Conservation (phyloP, 2,888 invertebrate species). For the Cheilosia vernalis region DNA sequence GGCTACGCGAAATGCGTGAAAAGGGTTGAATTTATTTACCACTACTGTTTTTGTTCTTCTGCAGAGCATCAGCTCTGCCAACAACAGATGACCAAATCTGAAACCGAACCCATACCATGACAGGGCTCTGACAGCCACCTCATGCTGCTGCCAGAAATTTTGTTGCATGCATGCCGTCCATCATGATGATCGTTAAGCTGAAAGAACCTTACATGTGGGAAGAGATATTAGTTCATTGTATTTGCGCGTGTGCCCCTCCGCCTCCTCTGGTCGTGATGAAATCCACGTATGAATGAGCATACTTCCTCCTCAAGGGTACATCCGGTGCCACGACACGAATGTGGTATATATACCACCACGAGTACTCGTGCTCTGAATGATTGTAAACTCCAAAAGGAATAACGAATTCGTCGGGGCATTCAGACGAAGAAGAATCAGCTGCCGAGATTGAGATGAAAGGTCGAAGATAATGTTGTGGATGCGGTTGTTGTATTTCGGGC, state of each 20-base stretch:
- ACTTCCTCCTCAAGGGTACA: constrained; percentile 73
- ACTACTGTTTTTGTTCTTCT: constrained; percentile 11
- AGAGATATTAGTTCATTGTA: constrained; percentile 48
- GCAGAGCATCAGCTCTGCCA: background rate
- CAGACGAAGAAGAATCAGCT: background rate
- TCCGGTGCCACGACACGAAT: constrained; percentile 51
- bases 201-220: constrained; percentile 23
- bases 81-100: constrained; percentile 52
- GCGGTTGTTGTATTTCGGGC: background rate
- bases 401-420: background rate
- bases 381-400: constrained; percentile 4
- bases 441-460: background rate
- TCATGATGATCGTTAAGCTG: constrained; percentile 30
- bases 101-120: constrained; percentile 20
- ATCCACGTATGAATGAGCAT: constrained; percentile 72
- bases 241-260: background rate
- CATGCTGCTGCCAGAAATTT: constrained; percentile 27
- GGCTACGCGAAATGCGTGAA: constrained; percentile 65
- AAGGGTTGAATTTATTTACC: constrained; percentile 51
- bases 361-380: background rate
- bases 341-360: background rate
- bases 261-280: constrained; percentile 41
- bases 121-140: constrained; percentile 16
- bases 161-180: constrained; percentile 48
- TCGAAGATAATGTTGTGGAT: background rate